phyloP scores from a whole-genome alignment of 2,797 vertebrate genomes.

The Xiphophorus birchmanni region DNA sequence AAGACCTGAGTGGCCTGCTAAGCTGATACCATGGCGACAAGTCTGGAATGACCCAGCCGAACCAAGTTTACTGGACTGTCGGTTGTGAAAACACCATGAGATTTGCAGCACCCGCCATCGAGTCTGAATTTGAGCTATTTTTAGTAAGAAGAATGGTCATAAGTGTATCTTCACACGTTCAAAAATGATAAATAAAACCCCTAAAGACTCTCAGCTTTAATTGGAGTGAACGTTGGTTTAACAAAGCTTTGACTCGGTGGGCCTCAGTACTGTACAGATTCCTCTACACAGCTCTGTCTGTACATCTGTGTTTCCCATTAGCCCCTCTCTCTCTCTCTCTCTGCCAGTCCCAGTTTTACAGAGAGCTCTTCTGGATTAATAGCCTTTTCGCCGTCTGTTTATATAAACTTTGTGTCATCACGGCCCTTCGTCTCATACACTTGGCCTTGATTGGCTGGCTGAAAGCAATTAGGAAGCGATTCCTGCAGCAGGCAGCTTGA shows the following conservation, averaged over 20 bases:
- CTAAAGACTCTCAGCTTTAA: neutral
- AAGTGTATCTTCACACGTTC: neutral
- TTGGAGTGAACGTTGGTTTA: neutral
- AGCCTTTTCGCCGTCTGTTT: constrained; percentile 13
- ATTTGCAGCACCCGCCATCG: neutral
- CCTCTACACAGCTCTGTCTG: neutral
- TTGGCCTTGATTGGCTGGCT: constrained; percentile 50
- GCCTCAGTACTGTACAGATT: neutral
- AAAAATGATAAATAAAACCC: neutral
- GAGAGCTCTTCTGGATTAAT: constrained; percentile 7
- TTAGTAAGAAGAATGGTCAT: neutral
- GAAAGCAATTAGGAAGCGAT: constrained; percentile 52
- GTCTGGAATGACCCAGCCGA: neutral
- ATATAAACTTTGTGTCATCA: constrained; percentile 14
- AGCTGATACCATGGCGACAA: no score
- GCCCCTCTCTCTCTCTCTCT: neutral
- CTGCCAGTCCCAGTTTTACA: neutral
- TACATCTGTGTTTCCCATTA: constrained; percentile 54
- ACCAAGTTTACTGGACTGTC: neutral
- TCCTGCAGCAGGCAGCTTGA: constrained; percentile 32
- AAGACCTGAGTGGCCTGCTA: no score
- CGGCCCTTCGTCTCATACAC: constrained; percentile 25
- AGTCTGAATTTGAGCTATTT: neutral
- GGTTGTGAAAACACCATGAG: neutral
- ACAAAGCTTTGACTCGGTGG: neutral